A percentile compares a stretch with the other conserved stretches of the same genome.
Evolutionary conservation across 2,888 invertebrate species (phyloP).

Genomic region (Odontothrips loti): DNA sequence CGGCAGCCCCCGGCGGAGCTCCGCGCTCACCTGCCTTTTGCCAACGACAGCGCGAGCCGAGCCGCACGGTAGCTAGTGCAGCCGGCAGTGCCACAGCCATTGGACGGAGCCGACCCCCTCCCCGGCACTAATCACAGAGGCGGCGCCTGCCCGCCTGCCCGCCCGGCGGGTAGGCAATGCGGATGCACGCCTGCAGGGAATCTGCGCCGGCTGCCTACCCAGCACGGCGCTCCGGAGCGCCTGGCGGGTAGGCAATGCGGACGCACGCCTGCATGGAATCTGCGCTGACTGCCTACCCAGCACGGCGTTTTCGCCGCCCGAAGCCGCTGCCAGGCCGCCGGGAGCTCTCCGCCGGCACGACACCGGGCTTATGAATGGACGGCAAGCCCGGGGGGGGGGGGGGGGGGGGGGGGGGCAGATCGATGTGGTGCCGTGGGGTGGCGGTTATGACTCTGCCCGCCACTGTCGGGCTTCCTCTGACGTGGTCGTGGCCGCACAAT

Average conservation of each 20-base stretch:
- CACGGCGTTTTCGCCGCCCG: background rate
- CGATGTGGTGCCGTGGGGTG: no score
- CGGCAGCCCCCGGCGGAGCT: no score
- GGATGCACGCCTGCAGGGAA: background rate
- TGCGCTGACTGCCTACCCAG: background rate
- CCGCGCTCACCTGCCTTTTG: background rate
- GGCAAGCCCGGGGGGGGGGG: no score
- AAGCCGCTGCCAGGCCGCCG: background rate
- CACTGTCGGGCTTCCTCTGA: no score
- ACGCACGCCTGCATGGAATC: background rate
- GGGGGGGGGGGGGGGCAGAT: no score
- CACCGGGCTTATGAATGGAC: no score
- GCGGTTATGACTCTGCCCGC: no score
- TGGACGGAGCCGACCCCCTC: background rate
- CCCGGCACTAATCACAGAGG: background rate
- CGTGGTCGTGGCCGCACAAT: no score
- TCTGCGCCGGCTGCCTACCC: background rate
- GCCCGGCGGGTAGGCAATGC: conserved; percentile 1
- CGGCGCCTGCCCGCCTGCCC: background rate
- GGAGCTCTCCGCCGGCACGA: no score
- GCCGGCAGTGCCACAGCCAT: background rate
- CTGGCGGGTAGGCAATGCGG: background rate
- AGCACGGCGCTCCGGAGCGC: background rate
- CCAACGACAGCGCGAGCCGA: background rate
- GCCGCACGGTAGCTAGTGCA: background rate